Evolutionary conservation across 2,888 invertebrate genomes (phyloP).

Genomic region (Chrysodeixis includens): DNA sequence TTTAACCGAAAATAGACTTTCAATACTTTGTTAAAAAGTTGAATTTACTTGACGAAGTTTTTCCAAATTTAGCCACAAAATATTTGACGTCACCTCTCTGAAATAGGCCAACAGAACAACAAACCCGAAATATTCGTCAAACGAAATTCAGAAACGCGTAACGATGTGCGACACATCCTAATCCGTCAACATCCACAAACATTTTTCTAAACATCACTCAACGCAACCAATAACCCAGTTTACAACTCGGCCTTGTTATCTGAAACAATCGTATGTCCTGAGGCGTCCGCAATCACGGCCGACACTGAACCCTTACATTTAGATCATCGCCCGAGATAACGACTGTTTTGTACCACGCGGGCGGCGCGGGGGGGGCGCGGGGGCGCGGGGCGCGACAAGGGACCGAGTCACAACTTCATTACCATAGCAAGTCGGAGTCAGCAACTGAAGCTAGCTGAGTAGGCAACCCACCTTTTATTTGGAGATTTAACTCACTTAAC

Average conservation of each 20-base stretch:
- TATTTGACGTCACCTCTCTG: not conserved
- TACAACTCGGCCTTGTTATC: constrained; percentile 64
- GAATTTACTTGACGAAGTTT: not conserved
- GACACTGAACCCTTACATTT: constrained; percentile 73
- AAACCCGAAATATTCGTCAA: constrained; percentile 11
- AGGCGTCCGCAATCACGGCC: constrained; percentile 76
- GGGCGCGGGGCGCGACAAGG: constrained; percentile 55
- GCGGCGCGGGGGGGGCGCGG: constrained; percentile 38
- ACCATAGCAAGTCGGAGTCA: constrained; percentile 76
- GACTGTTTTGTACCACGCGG: constrained; percentile 65
- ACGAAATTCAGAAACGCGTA: constrained; percentile 8
- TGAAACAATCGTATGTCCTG: constrained; percentile 78
- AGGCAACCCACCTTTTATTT: constrained; percentile 84
- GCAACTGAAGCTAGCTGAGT: constrained; percentile 72
- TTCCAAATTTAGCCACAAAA: constrained; percentile 11
- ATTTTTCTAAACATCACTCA: constrained; percentile 54
- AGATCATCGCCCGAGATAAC: constrained; percentile 81
- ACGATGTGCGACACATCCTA: constrained; percentile 20
- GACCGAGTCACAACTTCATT: constrained; percentile 73
- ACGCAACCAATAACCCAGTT: constrained; percentile 60
- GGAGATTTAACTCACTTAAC: constrained; percentile 86
- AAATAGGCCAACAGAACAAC: not conserved
- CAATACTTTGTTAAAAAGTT: constrained; percentile 14
- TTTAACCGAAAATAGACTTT: constrained; percentile 18
- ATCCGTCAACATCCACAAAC: constrained; percentile 29